Percentiles rank a stretch among this genome's conserved stretches.
Conservation (phyloP, 92 coral and sea anemone species). For the Parazoanthus darwini region DNA sequence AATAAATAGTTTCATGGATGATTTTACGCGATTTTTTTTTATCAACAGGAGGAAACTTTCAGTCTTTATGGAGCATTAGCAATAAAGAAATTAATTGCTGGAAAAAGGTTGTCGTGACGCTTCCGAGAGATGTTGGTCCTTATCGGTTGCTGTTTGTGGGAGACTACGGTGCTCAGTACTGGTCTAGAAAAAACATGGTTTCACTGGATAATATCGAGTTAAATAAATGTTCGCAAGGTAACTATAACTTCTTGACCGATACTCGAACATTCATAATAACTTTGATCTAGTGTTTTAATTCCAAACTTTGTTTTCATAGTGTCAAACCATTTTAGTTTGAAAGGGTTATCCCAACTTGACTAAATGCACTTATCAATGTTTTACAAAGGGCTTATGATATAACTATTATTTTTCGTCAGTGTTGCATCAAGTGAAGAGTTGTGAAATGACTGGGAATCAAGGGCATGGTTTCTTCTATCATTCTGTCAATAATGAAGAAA, state of each 20-base stretch:
- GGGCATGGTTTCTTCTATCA: too few relatives aligned
- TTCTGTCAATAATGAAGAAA: constrained; percentile 30
- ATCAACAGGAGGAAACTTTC: not conserved
- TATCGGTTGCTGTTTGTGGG: constrained; percentile 55
- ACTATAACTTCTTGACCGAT: not conserved
- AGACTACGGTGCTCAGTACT: constrained; percentile 35
- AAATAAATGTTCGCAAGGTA: constrained; percentile 40
- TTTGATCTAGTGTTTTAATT: too few relatives aligned
- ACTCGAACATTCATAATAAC: too few relatives aligned
- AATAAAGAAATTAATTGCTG: constrained; percentile 37
- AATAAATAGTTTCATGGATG: too few relatives aligned
- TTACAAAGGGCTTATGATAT: too few relatives aligned
- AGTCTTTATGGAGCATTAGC: constrained; percentile 41
- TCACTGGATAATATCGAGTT: constrained; percentile 52
- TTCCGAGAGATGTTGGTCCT: constrained; percentile 39
- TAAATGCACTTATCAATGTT: too few relatives aligned
- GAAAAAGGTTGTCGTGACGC: constrained; percentile 49
- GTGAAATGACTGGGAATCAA: constrained; percentile 8
- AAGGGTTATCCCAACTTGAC: too few relatives aligned
- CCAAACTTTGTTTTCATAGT: too few relatives aligned
- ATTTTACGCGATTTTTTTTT: not conserved
- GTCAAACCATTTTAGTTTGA: too few relatives aligned
- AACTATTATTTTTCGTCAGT: too few relatives aligned
- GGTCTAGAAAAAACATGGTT: constrained; percentile 33
- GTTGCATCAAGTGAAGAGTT: constrained; percentile 23